Conservation (phyloP, 2,797 vertebrate genomes). For the Enteromius trimaculatus region DNA sequence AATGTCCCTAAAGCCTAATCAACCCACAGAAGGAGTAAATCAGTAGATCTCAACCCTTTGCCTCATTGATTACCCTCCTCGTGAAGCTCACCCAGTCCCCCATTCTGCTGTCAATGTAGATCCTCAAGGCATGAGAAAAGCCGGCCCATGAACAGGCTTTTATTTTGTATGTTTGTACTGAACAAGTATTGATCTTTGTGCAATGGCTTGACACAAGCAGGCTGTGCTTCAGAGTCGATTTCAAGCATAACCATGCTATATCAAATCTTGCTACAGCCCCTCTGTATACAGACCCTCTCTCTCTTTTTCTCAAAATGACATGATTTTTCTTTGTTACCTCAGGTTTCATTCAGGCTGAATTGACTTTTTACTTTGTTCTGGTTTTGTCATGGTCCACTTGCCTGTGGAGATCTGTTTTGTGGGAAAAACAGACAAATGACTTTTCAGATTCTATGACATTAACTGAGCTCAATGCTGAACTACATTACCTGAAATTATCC, state of each 20-base stretch:
- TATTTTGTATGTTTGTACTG: conserved; percentile 75
- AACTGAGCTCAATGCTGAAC: conserved; percentile 52
- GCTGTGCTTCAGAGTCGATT: conserved; percentile 63
- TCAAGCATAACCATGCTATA: conserved; percentile 62
- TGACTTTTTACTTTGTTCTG: conserved; percentile 70
- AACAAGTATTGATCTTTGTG: conserved; percentile 66
- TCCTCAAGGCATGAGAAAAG: conserved; percentile 65
- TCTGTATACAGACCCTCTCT: conserved; percentile 32
- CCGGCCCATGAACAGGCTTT: conserved; percentile 70
- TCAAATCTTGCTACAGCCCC: conserved; percentile 65
- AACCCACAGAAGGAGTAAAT: conserved; percentile 74
- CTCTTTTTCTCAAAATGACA: conserved; percentile 58
- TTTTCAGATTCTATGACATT: conserved; percentile 42
- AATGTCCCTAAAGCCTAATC: conserved; percentile 66
- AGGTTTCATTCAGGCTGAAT: conserved; percentile 53
- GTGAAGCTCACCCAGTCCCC: conserved; percentile 65
- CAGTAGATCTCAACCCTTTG: conserved; percentile 74
- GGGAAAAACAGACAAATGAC: conserved; percentile 56
- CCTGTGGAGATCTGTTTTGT: conserved; percentile 56
- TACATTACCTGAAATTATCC: conserved; percentile 38
- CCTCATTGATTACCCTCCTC: conserved; percentile 76
- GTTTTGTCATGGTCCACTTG: conserved; percentile 50
- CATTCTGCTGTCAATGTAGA: conserved; percentile 71
- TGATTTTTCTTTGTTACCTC: conserved; percentile 45
- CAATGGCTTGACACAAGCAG: conserved; percentile 59